Percentiles rank a stretch among this genome's conserved stretches.
These are phyloP conservation scores for Balaenoptera acutorostrata DNA, from an alignment of 2,113 vertebrate species.

Conservation along the genomic window DNA sequence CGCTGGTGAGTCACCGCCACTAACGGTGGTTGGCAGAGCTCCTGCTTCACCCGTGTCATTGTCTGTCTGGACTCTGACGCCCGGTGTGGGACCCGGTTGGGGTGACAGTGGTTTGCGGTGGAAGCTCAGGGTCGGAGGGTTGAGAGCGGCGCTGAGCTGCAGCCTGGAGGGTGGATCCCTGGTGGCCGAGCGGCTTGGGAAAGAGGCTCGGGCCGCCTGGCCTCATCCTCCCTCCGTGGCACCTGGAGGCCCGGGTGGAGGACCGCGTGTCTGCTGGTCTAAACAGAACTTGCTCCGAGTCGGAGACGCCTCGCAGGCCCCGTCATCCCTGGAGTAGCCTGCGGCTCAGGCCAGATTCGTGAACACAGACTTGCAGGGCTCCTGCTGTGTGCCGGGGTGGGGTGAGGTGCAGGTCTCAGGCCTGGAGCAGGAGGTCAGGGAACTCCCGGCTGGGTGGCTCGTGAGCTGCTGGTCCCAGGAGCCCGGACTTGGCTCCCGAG, in stretches of 20 bases:
- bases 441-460: background rate
- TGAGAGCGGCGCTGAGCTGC: accelerated
- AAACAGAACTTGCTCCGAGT: background rate
- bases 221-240: too few species aligned
- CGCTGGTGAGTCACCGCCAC: accelerated
- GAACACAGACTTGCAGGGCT: accelerated
- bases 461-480: background rate
- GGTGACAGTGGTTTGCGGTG: background rate
- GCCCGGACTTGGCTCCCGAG: too few species aligned
- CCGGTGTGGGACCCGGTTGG: accelerated
- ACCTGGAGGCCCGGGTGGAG: background rate
- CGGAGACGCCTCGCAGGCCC: background rate
- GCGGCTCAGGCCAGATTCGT: too few species aligned
- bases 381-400: accelerated
- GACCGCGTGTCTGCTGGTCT: accelerated
- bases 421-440: too few species aligned
- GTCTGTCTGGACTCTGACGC: accelerated
- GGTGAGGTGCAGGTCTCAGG: background rate
- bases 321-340: accelerated
- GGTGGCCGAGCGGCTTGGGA: accelerated
- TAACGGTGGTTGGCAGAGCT: background rate
- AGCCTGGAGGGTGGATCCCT: accelerated
- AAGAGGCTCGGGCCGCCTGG: background rate
- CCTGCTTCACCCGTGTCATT: accelerated
- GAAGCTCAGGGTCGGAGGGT: accelerated